These are phyloP conservation scores for Chirona hameri DNA, from an alignment of 2,888 invertebrate genomes.

Conservation along the genomic window DNA sequence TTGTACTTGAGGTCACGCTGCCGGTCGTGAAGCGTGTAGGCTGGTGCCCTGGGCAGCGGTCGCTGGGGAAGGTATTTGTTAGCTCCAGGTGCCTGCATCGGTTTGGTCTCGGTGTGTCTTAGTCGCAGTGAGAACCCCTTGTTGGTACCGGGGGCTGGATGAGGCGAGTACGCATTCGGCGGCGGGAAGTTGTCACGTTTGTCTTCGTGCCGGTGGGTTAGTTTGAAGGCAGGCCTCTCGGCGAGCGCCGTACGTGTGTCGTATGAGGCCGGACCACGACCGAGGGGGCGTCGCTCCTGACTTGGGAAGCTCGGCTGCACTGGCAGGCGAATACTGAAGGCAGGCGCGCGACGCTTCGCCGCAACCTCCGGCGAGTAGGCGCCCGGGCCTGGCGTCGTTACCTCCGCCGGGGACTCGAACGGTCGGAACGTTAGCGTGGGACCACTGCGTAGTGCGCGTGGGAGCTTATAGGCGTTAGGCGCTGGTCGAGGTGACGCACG, in stretches of 20 bases:
- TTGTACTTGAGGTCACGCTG: background rate
- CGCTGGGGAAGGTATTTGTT: background rate
- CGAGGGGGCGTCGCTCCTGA: background rate
- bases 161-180: background rate
- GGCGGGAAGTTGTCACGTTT: background rate
- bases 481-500: background rate
- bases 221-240: background rate
- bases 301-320: background rate
- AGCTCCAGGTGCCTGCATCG: background rate
- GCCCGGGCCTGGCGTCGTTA: constrained; percentile 5
- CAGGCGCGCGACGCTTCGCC: background rate
- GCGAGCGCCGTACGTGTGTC: background rate
- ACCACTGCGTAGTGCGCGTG: background rate
- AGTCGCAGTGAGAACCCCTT: background rate
- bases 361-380: constrained; percentile 1
- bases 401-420: background rate
- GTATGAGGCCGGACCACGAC: background rate
- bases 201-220: background rate
- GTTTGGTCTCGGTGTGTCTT: background rate
- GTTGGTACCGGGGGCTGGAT: constrained; percentile 3
- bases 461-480: background rate
- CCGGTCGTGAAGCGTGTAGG: background rate
- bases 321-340: background rate
- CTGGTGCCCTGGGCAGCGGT: background rate
- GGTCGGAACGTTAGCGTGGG: background rate